These are phyloP conservation scores for Harpalus rufipes DNA, from an alignment of 2,888 invertebrate genomes.

Conservation along the genomic window DNA sequence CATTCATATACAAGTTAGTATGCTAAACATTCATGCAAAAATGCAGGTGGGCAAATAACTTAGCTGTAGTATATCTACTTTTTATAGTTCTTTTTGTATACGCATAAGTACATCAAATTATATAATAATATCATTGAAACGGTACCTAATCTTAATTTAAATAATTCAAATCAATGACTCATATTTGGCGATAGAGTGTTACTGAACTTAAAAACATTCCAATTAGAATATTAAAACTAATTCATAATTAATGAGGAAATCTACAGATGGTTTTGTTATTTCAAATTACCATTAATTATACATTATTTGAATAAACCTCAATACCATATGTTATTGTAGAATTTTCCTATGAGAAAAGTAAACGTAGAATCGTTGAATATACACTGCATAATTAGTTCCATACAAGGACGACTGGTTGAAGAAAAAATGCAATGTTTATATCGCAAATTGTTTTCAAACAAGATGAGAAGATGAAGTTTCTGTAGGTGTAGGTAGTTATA, in stretches of 20 bases:
- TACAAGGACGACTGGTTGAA: constrained; percentile 3
- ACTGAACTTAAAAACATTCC: neutral
- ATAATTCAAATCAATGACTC: neutral
- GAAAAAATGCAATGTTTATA: neutral
- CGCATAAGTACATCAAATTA: neutral
- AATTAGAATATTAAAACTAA: neutral
- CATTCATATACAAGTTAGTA: too few relatives aligned
- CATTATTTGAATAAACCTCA: neutral
- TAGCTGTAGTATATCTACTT: neutral
- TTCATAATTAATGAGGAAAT: neutral
- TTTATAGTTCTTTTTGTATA: neutral
- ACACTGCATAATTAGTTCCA: constrained; percentile 4
- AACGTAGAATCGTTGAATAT: constrained; percentile 9
- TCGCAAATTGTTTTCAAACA: neutral
- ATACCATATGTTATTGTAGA: neutral
- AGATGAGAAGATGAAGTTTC: neutral
- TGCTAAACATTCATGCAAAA: too few relatives aligned
- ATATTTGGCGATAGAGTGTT: constrained; percentile 1
- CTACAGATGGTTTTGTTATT: neutral
- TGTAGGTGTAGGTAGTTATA: neutral
- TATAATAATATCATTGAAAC: neutral
- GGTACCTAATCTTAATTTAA: neutral
- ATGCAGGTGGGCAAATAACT: too few relatives aligned
- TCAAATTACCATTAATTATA: neutral
- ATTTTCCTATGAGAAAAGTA: constrained; percentile 33